A percentile compares a stretch with the other conserved stretches of the same genome.
phyloP scores from a whole-genome alignment of 2,888 invertebrate genomes.

The Lasioglossum pauxillum region DNA sequence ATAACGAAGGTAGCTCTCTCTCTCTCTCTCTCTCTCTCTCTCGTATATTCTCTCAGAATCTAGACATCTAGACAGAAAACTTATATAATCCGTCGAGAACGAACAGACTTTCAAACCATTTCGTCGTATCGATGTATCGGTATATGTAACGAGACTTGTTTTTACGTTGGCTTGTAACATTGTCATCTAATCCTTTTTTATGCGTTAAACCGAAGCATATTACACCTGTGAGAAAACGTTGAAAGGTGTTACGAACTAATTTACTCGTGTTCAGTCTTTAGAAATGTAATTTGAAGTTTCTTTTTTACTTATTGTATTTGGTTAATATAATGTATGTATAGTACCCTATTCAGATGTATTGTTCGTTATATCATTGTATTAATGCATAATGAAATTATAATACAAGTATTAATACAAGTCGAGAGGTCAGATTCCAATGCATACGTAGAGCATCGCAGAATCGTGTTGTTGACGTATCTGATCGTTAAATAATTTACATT shows the following conservation, averaged over 20 bases:
- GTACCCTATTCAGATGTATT: constrained; percentile 52
- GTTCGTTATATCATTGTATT: constrained; percentile 59
- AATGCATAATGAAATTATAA: constrained; percentile 56
- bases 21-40: background rate
- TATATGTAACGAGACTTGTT: constrained; percentile 54
- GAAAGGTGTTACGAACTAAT: constrained; percentile 30
- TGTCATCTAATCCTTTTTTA: constrained; percentile 38
- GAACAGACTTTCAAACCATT: constrained; percentile 39
- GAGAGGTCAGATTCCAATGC: constrained; percentile 37
- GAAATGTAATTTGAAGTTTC: constrained; percentile 43
- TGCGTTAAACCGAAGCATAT: constrained; percentile 27
- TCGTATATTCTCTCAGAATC: constrained; percentile 21
- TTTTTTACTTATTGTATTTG: constrained; percentile 50
- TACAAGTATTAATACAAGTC: constrained; percentile 63
- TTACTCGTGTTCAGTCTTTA: constrained; percentile 39
- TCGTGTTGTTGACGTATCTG: constrained; percentile 53
- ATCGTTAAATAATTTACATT: constrained; percentile 58
- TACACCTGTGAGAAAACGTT: constrained; percentile 34
- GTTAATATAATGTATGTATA: constrained; percentile 55
- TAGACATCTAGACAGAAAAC: constrained; percentile 29
- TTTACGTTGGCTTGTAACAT: constrained; percentile 48
- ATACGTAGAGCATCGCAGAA: constrained; percentile 49
- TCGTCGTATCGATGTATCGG: constrained; percentile 63
- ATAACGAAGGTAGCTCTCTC: constrained; percentile 20
- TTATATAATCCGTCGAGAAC: constrained; percentile 37